Evolutionary conservation across 2,113 vertebrate genomes (phyloP).

Genomic region (Dasypus novemcinctus): DNA sequence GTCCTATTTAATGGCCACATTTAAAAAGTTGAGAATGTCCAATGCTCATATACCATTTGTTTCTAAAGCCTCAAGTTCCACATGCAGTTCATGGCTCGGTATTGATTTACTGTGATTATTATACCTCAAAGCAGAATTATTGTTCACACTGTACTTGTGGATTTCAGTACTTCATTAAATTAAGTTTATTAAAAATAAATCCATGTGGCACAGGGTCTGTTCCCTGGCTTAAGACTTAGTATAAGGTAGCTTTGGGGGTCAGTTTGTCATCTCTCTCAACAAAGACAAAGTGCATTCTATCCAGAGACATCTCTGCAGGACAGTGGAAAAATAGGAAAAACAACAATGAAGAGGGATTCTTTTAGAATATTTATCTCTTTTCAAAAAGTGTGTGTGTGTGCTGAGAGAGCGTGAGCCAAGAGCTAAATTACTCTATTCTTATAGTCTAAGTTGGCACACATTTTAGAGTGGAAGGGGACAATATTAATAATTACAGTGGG

Average conservation of each 20-base stretch:
- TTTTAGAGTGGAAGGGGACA: background rate
- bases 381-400: background rate
- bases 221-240: background rate
- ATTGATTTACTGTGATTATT: slow-evolving; percentile 58
- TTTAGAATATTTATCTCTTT: background rate
- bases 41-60: slow-evolving; percentile 1
- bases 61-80: slow-evolving; percentile 37
- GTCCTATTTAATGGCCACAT: slow-evolving; percentile 1
- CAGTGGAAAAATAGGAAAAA: background rate
- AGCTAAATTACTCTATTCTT: background rate
- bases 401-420: no score
- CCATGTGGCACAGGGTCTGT: slow-evolving; percentile 27
- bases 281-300: background rate
- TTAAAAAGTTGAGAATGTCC: slow-evolving; percentile 47
- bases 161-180: slow-evolving; percentile 74
- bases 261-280: background rate
- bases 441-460: background rate
- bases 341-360: background rate
- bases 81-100: background rate
- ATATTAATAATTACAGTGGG: background rate
- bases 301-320: background rate
- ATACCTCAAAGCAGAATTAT: slow-evolving; percentile 17
- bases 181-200: slow-evolving; percentile 74
- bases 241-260: background rate
- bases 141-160: slow-evolving; percentile 65